These are phyloP conservation scores for Lucilia sericata DNA, from an alignment of 1,140 invertebrate genomes.

Conservation along the genomic window DNA sequence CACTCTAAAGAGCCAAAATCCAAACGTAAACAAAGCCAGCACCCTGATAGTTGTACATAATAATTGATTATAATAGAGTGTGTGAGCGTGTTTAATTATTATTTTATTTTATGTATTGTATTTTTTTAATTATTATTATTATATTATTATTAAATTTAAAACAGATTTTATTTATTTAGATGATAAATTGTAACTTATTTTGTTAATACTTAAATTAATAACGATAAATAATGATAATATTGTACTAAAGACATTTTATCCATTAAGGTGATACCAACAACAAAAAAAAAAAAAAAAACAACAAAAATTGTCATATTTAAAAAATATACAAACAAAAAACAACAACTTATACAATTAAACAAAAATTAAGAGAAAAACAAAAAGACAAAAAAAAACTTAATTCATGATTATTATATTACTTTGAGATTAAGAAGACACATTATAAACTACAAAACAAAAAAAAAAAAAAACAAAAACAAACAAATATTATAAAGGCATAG, in stretches of 20 bases:
- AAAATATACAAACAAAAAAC: constrained; percentile 42
- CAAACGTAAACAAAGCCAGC: constrained; percentile 78
- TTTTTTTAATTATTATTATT: constrained; percentile 12
- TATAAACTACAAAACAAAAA: constrained; percentile 23
- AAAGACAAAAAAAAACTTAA: constrained; percentile 23
- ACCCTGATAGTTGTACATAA: constrained; percentile 74
- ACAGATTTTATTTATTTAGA: constrained; percentile 63
- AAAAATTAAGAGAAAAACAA: constrained; percentile 1
- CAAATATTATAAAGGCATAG: constrained; percentile 52
- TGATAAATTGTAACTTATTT: constrained; percentile 57
- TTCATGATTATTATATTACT: constrained; percentile 43
- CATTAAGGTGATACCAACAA: constrained; percentile 41
- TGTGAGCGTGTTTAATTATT: constrained; percentile 21
- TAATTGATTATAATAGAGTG: constrained; percentile 45
- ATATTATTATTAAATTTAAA: constrained; percentile 40
- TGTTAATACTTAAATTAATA: constrained; percentile 52
- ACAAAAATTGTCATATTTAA: constrained; percentile 37
- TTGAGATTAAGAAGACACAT: constrained; percentile 40
- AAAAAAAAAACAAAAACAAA: constrained; percentile 36
- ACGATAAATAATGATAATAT: constrained; percentile 39
- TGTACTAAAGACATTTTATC: constrained; percentile 43
- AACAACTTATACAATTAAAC: constrained; percentile 24
- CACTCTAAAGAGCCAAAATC: constrained; percentile 77
- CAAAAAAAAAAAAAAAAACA: constrained; percentile 1
- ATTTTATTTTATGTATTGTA: too few species aligned